Percentiles rank a stretch among this genome's conserved stretches.
phyloP scores from a whole-genome alignment of 2,888 invertebrate species.

The Dioctria rufipes region DNA sequence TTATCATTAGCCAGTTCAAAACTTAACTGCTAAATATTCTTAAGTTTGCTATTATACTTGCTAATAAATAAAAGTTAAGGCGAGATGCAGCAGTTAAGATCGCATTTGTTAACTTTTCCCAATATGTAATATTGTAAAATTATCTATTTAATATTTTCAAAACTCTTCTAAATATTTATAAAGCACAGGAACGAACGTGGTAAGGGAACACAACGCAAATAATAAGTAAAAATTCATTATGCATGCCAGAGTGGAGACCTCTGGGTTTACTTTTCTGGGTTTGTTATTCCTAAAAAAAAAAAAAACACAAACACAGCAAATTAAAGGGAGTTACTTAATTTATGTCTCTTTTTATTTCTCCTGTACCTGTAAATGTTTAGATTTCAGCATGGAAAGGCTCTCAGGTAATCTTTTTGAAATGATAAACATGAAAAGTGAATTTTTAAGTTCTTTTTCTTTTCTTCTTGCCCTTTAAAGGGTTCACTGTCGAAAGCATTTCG shows the following conservation, averaged over 20 bases:
- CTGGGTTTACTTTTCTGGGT: slow-evolving; percentile 20
- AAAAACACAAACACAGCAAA: too few relatives aligned
- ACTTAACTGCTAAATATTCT: too few relatives aligned
- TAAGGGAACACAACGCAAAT: neutral
- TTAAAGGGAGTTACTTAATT: slow-evolving; percentile 29
- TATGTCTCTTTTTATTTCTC: slow-evolving; percentile 37
- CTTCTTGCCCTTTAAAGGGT: slow-evolving; percentile 63
- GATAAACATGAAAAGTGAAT: slow-evolving; percentile 27
- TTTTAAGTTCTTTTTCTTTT: slow-evolving; percentile 40
- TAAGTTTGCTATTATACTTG: too few relatives aligned
- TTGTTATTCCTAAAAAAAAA: slow-evolving; percentile 7
- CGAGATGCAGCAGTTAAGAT: neutral
- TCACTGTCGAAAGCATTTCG: slow-evolving; percentile 72
- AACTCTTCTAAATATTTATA: slow-evolving; percentile 11
- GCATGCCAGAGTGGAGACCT: slow-evolving; percentile 52
- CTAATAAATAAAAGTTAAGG: neutral
- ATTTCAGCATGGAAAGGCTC: slow-evolving; percentile 72
- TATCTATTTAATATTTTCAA: slow-evolving; percentile 9
- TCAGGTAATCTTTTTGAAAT: slow-evolving; percentile 65
- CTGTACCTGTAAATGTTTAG: slow-evolving; percentile 61
- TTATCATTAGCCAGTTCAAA: too few relatives aligned
- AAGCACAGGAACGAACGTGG: slow-evolving; percentile 1
- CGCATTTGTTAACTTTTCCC: slow-evolving; percentile 1
- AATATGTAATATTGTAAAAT: slow-evolving; percentile 1
- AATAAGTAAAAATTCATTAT: slow-evolving; percentile 31